A percentile compares a stretch with the other conserved stretches of the same genome.
phyloP scores from a whole-genome alignment of 2,888 invertebrate species.

The Netelia fuscicornis region DNA sequence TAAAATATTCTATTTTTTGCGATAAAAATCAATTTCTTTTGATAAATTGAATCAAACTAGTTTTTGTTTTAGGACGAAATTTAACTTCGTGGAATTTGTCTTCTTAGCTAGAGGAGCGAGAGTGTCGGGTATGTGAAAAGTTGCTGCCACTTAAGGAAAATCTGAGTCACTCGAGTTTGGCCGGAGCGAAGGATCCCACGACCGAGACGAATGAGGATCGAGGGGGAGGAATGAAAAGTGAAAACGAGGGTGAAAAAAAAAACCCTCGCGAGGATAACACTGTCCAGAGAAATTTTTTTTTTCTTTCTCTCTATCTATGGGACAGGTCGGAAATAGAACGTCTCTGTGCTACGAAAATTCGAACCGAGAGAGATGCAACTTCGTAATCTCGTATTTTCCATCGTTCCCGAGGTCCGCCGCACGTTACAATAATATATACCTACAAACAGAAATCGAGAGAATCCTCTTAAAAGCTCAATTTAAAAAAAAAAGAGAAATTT shows the following conservation, averaged over 20 bases:
- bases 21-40: not conserved
- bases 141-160: conserved; percentile 30
- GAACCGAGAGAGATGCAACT: not conserved
- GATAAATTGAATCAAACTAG: not conserved
- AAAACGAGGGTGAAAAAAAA: conserved; percentile 14
- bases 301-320: not conserved
- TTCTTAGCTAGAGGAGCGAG: conserved; percentile 12
- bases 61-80: not conserved
- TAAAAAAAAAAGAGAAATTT: too few relatives aligned
- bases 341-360: not conserved
- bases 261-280: conserved; percentile 18
- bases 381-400: not conserved
- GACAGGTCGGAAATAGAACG: conserved; percentile 25
- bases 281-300: conserved; percentile 23
- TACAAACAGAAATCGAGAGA: not conserved
- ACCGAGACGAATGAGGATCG: not conserved
- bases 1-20: not conserved
- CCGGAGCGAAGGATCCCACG: conserved; percentile 24
- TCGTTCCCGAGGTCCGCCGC: not conserved
- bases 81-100: not conserved
- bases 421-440: not conserved
- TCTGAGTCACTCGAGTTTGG: conserved; percentile 46
- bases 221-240: conserved; percentile 9
- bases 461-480: not conserved
- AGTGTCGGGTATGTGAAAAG: conserved; percentile 8